phyloP scores from a whole-genome alignment of 2,797 vertebrate genomes.

The Hydrolagus colliei region DNA sequence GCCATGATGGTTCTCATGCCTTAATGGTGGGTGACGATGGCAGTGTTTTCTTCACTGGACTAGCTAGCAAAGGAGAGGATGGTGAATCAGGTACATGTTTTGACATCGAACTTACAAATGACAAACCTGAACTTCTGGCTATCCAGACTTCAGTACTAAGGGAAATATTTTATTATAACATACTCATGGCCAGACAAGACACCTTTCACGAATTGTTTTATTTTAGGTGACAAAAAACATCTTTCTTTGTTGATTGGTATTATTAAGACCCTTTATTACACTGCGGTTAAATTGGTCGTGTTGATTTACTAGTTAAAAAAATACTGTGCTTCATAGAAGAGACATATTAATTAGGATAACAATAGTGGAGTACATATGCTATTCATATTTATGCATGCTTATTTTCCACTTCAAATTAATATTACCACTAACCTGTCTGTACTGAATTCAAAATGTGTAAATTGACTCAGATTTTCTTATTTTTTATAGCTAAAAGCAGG shows the following conservation, averaged over 20 bases:
- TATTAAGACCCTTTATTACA: too few species aligned
- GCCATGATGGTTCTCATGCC: conserved; percentile 93
- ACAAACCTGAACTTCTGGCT: too few species aligned
- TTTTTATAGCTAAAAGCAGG: conserved; percentile 82
- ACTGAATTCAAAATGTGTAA: background rate
- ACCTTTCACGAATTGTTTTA: background rate
- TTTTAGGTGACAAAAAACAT: background rate
- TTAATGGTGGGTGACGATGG: conserved; percentile 94
- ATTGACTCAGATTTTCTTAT: background rate
- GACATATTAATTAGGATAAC: background rate
- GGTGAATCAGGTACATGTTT: conserved; percentile 84
- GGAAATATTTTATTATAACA: background rate
- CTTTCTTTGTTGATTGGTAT: too few species aligned
- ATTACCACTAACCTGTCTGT: background rate
- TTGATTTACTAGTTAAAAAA: too few species aligned
- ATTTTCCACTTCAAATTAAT: background rate
- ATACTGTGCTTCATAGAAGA: background rate
- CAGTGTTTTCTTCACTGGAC: conserved; percentile 95
- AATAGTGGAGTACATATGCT: too few species aligned
- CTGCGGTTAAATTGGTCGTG: too few species aligned
- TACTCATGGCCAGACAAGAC: too few species aligned
- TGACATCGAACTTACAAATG: background rate
- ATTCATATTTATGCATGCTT: background rate
- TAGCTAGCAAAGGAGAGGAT: conserved; percentile 96
- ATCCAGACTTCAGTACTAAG: too few species aligned